A percentile compares a stretch with the other conserved stretches of the same genome.
Conservation (phyloP, 92 coral and sea anemone genomes). For the Umimayanthus chanpuru region DNA sequence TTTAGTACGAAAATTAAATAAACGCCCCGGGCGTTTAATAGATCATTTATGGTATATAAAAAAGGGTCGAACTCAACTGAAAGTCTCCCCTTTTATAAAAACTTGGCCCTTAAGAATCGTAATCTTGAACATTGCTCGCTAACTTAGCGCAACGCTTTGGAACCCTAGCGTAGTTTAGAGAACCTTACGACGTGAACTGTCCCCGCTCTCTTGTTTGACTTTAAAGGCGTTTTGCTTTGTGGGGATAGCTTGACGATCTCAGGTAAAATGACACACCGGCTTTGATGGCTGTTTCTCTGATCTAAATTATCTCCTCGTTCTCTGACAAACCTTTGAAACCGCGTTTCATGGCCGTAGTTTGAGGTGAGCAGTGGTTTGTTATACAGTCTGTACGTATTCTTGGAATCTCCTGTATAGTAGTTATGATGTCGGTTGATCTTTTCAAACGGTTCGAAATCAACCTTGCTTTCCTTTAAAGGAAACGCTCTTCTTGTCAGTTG, state of each 20-base stretch:
- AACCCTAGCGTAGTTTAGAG: neutral
- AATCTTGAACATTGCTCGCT: neutral
- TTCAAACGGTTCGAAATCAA: neutral
- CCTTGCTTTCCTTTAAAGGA: slow-evolving; percentile 27
- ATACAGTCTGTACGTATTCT: neutral
- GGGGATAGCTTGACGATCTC: slow-evolving; percentile 19
- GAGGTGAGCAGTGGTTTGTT: slow-evolving; percentile 15
- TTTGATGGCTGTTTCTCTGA: neutral
- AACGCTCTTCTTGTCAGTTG: slow-evolving; percentile 64
- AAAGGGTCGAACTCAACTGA: too few species aligned
- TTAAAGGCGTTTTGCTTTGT: neutral
- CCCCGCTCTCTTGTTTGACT: neutral
- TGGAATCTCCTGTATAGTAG: neutral
- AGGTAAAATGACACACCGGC: slow-evolving; percentile 39
- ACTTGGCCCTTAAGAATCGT: neutral
- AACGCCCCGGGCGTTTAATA: too few species aligned
- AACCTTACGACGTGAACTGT: neutral
- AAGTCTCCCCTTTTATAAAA: too few species aligned
- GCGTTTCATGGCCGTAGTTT: slow-evolving; percentile 14
- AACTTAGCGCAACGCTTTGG: neutral
- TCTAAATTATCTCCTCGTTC: neutral
- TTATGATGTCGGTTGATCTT: neutral
- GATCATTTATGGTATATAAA: too few species aligned
- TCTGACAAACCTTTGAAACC: slow-evolving; percentile 21
- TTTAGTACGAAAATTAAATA: too few species aligned